These are phyloP conservation scores for Endotricha flammealis DNA, from an alignment of 2,888 invertebrate genomes.

Conservation along the genomic window DNA sequence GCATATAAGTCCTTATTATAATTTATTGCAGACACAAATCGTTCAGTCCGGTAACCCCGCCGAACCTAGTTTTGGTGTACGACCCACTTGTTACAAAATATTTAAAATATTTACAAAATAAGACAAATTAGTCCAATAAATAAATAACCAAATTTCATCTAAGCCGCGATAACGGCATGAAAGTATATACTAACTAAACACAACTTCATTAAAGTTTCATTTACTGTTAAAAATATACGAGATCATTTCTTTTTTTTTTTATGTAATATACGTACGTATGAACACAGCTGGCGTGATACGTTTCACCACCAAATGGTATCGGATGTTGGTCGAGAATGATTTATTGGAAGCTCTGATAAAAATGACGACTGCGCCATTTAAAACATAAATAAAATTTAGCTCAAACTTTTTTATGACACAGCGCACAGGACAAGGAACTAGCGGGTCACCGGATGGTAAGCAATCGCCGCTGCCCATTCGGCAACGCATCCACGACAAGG, in stretches of 20 bases:
- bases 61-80: constrained; percentile 57
- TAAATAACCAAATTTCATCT: constrained; percentile 69
- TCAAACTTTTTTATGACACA: too few relatives aligned
- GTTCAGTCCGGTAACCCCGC: constrained; percentile 68
- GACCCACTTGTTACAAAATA: constrained; percentile 60
- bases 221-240: constrained; percentile 58
- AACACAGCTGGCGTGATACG: constrained; percentile 71
- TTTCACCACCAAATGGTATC: constrained; percentile 13
- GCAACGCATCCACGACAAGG: too few relatives aligned
- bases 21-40: constrained; percentile 76
- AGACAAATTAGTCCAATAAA: constrained; percentile 40
- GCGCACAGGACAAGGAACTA: too few relatives aligned
- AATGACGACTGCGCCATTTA: too few relatives aligned
- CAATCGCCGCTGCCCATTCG: too few relatives aligned
- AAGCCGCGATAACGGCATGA: constrained; percentile 47
- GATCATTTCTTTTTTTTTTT: constrained; percentile 68
- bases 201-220: constrained; percentile 26
- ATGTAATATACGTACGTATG: constrained; percentile 42
- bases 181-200: constrained; percentile 15
- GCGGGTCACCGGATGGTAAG: too few relatives aligned
- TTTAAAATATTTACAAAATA: constrained; percentile 59
- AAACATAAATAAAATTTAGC: too few relatives aligned
- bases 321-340: background rate
- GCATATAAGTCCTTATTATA: constrained; percentile 50
- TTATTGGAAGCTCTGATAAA: too few relatives aligned